Base-by-base conservation (phyloP, 2,888 invertebrate genomes). In the Orthosia gracilis region DNA sequence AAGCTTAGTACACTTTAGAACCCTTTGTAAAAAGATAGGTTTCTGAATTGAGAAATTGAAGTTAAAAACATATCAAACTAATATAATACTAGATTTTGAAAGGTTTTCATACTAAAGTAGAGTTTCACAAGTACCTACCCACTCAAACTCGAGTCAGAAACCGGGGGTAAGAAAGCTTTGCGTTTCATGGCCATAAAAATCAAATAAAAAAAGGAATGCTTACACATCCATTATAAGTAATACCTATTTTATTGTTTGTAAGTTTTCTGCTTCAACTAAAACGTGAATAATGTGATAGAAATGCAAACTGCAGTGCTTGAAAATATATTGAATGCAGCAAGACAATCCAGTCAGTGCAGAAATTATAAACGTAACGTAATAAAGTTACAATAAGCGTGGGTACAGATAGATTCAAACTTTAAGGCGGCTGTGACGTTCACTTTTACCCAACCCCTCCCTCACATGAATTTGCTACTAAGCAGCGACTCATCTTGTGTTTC, bases 291-390 rank as follows among this genome's bases (percentile, higher is more conserved):
- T 26, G 26, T 50, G 45, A 58, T 17, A 31, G 3, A 54, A n/a
- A 50, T 23, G 18, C 21, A 45, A 58, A 40, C n/a, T 23, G 47
- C 13, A 52, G 31, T 61, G 21, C 52, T 31, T 70, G 12, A 49
- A 52, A 47, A 49, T 68, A 18, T 0, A 52, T 52, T 50, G 58
- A 58, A 59, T 68, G 47, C 52, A 59, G 23, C 66, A 21, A 54
- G 31, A 58, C 18, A 57, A 50, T 17, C 13, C 50, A 54, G 17
- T 15, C 18, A n/a, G 65, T 73, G 76, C 64, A 40, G 49, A 62
- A 4, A 59, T n/a, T 9, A 52, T 21, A 2, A 23, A 40, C 40
- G 9, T 55, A 7, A 45, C 15, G 1, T 0, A 13, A 61, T 45
- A 18, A 23, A 68, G 45, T 61, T 21, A 69, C 9, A 23, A 12